These are phyloP conservation scores for Gallinago paraguaiae DNA, from an alignment of 2,113 vertebrate genomes.

Conservation along the genomic window DNA sequence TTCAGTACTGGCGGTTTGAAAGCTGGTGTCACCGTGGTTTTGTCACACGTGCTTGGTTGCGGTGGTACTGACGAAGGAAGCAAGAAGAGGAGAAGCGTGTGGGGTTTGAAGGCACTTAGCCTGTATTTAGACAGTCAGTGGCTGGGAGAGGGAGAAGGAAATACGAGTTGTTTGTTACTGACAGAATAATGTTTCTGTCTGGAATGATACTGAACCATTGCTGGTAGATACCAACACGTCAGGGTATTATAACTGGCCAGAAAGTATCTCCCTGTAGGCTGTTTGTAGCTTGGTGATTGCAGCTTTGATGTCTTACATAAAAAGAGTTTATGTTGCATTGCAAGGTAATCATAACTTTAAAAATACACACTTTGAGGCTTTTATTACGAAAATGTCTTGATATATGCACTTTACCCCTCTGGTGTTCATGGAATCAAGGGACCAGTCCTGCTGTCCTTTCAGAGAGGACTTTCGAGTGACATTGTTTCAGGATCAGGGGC, in stretches of 20 bases:
- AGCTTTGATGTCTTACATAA: not conserved
- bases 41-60: accelerated
- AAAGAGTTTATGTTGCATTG: not conserved
- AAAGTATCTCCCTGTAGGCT: not conserved
- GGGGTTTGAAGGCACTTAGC: not conserved
- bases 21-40: not conserved
- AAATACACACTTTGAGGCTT: not conserved
- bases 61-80: not conserved
- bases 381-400: not conserved
- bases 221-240: accelerated
- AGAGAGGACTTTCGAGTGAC: not conserved
- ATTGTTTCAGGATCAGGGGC: not conserved
- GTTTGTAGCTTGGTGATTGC: not conserved
- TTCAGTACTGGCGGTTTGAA: not conserved
- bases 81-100: not conserved
- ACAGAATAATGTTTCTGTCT: not conserved
- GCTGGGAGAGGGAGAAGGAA: not conserved
- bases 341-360: not conserved
- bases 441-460: not conserved
- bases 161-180: not conserved
- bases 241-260: not conserved
- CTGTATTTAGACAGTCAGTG: not conserved
- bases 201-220: not conserved
- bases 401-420: not conserved
- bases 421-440: not conserved